phyloP scores from a whole-genome alignment of 30 jellyfish, hydroid and myxozoan species.

The Turritopsis dohrnii region DNA sequence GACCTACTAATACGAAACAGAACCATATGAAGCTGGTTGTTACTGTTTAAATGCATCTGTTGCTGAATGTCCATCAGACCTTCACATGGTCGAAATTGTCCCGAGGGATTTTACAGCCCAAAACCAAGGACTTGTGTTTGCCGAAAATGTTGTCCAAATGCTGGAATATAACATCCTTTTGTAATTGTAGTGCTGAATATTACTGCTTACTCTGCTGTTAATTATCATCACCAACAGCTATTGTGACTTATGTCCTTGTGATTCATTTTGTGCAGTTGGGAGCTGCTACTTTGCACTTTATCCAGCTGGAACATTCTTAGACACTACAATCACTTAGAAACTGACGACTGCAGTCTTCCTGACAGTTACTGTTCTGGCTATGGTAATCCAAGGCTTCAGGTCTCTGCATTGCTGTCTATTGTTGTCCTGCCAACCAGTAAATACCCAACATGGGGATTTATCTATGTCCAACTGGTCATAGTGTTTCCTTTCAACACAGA shows the following conservation, averaged over 20 bases:
- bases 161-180: constrained; percentile 45
- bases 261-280: constrained; percentile 80
- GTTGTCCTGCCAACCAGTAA: constrained; percentile 85
- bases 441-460: constrained; percentile 58
- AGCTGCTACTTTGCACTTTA: constrained; percentile 70
- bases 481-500: constrained; percentile 47
- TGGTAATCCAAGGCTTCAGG: constrained; percentile 84
- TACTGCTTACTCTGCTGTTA: constrained; percentile 71
- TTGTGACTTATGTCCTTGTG: constrained; percentile 70
- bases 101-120: constrained; percentile 85
- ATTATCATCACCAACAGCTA: constrained; percentile 66
- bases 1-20: constrained; percentile 64
- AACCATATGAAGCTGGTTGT: constrained; percentile 78
- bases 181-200: constrained; percentile 85
- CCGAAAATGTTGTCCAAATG: constrained; percentile 77
- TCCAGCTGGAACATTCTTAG: constrained; percentile 94
- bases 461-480: constrained; percentile 66
- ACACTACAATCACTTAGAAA: constrained; percentile 51
- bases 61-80: constrained; percentile 60
- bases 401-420: constrained; percentile 69
- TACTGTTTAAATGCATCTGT: constrained; percentile 69
- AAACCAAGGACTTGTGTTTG: constrained; percentile 60
- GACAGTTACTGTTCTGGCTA: constrained; percentile 86
- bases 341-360: constrained; percentile 68
- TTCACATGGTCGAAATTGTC: constrained; percentile 88